phyloP scores from a whole-genome alignment of 2,113 vertebrate species.

The Casuarius casuarius region DNA sequence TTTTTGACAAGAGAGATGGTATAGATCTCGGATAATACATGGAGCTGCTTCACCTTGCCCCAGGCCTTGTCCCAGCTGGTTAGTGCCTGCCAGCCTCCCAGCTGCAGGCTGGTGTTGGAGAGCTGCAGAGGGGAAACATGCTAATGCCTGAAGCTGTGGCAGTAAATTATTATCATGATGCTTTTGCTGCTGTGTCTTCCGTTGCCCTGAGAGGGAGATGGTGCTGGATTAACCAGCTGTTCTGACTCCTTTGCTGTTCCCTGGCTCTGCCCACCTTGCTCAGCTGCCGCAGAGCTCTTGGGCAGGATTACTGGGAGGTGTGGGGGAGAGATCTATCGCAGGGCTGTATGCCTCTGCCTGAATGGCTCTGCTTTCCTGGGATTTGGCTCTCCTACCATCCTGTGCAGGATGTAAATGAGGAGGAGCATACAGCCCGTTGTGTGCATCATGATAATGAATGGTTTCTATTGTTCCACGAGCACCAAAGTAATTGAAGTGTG shows the following conservation, averaged over 20 bases:
- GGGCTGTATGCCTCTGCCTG: fast-evolving
- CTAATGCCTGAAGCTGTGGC: neutral
- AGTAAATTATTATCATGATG: neutral
- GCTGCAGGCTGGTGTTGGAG: neutral
- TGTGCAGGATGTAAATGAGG: neutral
- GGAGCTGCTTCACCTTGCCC: neutral
- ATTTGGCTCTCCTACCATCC: neutral
- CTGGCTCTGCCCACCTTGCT: fast-evolving
- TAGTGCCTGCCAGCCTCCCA: neutral
- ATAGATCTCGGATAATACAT: fast-evolving
- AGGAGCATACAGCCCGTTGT: neutral
- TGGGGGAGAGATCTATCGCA: fast-evolving
- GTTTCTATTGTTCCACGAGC: neutral
- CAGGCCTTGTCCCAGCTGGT: neutral
- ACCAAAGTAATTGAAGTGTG: neutral
- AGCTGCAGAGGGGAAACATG: fast-evolving
- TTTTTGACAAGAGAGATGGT: neutral
- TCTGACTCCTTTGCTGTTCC: neutral
- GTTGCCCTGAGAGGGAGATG: neutral
- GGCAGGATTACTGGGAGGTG: neutral
- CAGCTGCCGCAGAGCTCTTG: neutral
- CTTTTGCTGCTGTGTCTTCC: neutral
- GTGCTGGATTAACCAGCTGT: neutral
- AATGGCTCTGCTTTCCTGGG: neutral
- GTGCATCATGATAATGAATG: neutral